Conservation (phyloP, 2,113 vertebrate species). For the Collichthys lucidus region DNA sequence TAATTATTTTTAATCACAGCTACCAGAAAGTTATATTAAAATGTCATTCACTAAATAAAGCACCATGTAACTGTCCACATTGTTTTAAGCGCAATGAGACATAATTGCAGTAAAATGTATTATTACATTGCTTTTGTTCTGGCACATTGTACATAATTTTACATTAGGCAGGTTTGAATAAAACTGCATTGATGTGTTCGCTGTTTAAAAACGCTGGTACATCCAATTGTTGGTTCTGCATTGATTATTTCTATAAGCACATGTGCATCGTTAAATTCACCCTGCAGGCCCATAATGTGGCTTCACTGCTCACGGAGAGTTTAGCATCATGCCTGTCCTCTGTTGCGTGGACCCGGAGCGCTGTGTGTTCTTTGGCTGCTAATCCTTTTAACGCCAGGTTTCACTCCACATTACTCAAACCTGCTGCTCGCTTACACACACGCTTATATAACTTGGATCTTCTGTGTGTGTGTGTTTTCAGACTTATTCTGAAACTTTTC, state of each 20-base stretch:
- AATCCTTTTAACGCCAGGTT: slow-evolving; percentile 76
- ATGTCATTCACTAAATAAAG: background rate
- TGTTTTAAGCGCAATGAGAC: background rate
- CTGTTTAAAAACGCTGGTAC: background rate
- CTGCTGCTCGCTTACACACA: slow-evolving; percentile 62
- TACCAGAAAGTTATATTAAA: background rate
- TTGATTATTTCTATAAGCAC: background rate
- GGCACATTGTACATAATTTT: background rate
- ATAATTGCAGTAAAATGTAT: background rate
- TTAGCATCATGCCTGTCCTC: slow-evolving; percentile 42
- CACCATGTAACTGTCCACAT: background rate
- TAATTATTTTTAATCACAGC: background rate
- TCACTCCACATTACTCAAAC: slow-evolving; percentile 75
- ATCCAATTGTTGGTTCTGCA: background rate
- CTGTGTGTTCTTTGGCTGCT: slow-evolving; percentile 70
- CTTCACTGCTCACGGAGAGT: slow-evolving; percentile 22
- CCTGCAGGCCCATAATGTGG: background rate
- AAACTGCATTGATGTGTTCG: background rate
- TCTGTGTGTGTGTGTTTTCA: background rate
- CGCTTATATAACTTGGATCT: slow-evolving; percentile 57
- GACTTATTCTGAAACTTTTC: background rate
- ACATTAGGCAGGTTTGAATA: background rate
- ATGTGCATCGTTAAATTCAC: background rate
- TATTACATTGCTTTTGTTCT: background rate
- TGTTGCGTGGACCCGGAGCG: slow-evolving; percentile 50